These are phyloP conservation scores for Cenopis cana DNA, from an alignment of 2,888 invertebrate genomes.

Conservation along the genomic window DNA sequence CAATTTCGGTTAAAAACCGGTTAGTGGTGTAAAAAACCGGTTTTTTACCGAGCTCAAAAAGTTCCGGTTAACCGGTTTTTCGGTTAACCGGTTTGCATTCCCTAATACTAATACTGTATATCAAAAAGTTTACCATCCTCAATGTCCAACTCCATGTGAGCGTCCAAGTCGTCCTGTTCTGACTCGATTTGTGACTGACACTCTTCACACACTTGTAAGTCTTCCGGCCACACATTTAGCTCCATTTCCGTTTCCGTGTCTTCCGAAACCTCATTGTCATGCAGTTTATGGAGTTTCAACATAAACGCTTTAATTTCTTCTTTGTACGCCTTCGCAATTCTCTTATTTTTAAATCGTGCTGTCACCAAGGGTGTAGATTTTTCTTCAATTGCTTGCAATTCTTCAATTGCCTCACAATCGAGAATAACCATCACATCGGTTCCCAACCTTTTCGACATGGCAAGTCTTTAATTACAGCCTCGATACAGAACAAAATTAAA, in stretches of 20 bases:
- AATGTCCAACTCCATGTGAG: too few relatives aligned
- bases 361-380: conserved; percentile 68
- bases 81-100: too few relatives aligned
- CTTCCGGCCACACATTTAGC: conserved; percentile 75
- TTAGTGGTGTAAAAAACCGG: too few relatives aligned
- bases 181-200: conserved; percentile 46
- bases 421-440: too few relatives aligned
- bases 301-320: conserved; percentile 77
- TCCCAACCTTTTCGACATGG: conserved; percentile 79
- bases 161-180: conserved; percentile 62
- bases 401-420: too few relatives aligned
- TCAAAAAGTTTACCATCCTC: too few relatives aligned
- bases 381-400: conserved; percentile 50
- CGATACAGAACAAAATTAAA: conserved; percentile 35
- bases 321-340: conserved; percentile 75
- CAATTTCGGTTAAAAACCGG: too few relatives aligned
- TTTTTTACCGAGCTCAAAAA: too few relatives aligned
- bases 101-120: too few relatives aligned
- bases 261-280: conserved; percentile 56
- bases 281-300: conserved; percentile 70
- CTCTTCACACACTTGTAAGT: conserved; percentile 58
- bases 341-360: conserved; percentile 76
- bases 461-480: conserved; percentile 43
- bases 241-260: conserved; percentile 69
- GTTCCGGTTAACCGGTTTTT: too few relatives aligned